A percentile compares a stretch with the other conserved stretches of the same genome.
Evolutionary conservation across 2,888 invertebrate genomes (phyloP).

Genomic region (Tinea trinotella): DNA sequence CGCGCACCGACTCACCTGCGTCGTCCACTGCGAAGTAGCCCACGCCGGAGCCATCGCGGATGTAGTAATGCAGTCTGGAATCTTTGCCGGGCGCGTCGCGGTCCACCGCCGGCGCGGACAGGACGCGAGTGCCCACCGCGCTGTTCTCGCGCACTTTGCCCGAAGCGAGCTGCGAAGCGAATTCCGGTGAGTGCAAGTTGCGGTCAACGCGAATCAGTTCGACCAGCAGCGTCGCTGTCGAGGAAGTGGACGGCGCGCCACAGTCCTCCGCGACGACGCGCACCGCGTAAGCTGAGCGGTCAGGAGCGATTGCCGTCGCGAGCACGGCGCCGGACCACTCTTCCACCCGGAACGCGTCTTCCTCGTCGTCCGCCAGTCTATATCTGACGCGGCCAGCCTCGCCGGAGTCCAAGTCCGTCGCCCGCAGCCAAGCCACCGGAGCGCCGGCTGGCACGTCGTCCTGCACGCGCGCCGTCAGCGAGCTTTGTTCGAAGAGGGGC

Average conservation of each 20-base stretch:
- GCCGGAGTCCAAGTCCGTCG: constrained; percentile 88
- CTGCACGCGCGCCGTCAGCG: constrained; percentile 85
- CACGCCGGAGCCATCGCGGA: constrained; percentile 90
- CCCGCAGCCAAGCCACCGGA: constrained; percentile 86
- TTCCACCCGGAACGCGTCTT: constrained; percentile 86
- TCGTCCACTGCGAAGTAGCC: constrained; percentile 93
- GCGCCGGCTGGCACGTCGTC: constrained; percentile 93
- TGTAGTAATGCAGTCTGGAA: constrained; percentile 87
- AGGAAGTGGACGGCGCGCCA: constrained; percentile 84
- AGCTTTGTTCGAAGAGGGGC: constrained; percentile 83
- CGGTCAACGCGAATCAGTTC: constrained; percentile 96
- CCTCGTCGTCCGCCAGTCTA: constrained; percentile 78
- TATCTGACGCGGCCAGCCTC: constrained; percentile 86
- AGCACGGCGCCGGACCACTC: constrained; percentile 88
- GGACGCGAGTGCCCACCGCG: constrained; percentile 82
- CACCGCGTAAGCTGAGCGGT: constrained; percentile 80
- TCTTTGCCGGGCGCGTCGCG: constrained; percentile 85
- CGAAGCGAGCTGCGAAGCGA: constrained; percentile 83
- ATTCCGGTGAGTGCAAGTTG: constrained; percentile 87
- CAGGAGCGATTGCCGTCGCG: constrained; percentile 67
- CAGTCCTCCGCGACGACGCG: constrained; percentile 88
- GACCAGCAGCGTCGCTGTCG: constrained; percentile 85
- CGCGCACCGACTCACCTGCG: constrained; percentile 77
- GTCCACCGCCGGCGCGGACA: constrained; percentile 84
- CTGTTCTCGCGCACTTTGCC: constrained; percentile 87